Base-by-base conservation (phyloP, 2,888 invertebrate species). In the Dicyrtoma fusca region DNA sequence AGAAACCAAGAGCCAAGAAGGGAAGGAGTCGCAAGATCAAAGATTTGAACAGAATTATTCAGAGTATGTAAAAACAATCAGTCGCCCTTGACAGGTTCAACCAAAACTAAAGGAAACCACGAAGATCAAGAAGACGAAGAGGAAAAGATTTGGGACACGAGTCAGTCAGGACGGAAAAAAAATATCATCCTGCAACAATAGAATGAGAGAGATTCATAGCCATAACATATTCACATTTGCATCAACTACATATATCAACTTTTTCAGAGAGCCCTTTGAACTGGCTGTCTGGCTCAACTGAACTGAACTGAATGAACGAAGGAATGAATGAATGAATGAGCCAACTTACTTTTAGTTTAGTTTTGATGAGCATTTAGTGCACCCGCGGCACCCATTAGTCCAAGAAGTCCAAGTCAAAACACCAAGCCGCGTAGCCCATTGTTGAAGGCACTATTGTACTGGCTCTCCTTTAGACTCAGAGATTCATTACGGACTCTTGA, bases 61-160 rank as follows among this genome's bases (percentile, higher is more conserved):
- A 53, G 53, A 53, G 53, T 53, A 53, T 53, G 65, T 49, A 65
- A 64, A 64, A 64, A 69, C 61, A 61, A 59, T 59, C 61, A 69
- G 59, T 61, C 61, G 45, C 44, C 61, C 57, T 55, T 55, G 68
- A 69, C 57, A 69, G 59, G 49, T 57, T 69, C 44, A 45, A 59
- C 55, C 59, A 44, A 66, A 42, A 17, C 63, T 42, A 63, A 63
- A 44, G 63, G 42, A 53, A 53, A 53, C 53, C 53, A 53, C 44
- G 63, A 63, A 42, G 34, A 5, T 8, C 4, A 34, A 3, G 8
- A 34, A 8, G 34, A 34, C 8, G 34, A 8, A 8, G 34, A 34
- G 3, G 34, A 61, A 63, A 49, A 69, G 34, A 69, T 59, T 61
- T 69, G 61, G 69, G 69, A 59, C 69, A 66, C 34, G 45, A 61